phyloP scores from a whole-genome alignment of 2,888 invertebrate species.

The Neoscelio sp. region DNA sequence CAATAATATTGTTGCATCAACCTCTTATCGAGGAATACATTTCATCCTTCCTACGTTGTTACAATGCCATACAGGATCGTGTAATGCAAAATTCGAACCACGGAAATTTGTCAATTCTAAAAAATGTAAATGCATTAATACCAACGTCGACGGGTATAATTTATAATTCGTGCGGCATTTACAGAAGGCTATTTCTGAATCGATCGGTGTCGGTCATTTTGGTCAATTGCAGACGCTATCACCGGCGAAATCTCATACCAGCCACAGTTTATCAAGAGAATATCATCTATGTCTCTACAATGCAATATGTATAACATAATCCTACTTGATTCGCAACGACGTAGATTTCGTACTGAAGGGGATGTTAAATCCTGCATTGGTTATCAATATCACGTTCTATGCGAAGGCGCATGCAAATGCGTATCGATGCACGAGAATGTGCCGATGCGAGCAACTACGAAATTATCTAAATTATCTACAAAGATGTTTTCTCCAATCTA shows the following conservation, averaged over 20 bases:
- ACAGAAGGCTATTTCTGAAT: slow-evolving; percentile 41
- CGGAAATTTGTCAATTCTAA: slow-evolving; percentile 14
- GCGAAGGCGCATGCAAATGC: slow-evolving; percentile 53
- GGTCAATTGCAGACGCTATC: slow-evolving; percentile 41
- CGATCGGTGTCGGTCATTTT: slow-evolving; percentile 40
- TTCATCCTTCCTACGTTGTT: no score
- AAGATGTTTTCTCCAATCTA: slow-evolving; percentile 24
- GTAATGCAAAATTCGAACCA: not conserved
- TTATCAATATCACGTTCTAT: slow-evolving; percentile 61
- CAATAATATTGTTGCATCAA: no score
- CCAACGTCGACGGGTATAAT: slow-evolving; percentile 15
- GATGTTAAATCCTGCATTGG: slow-evolving; percentile 44
- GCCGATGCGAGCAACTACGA: not conserved
- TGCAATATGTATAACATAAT: slow-evolving; percentile 70
- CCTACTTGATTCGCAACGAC: slow-evolving; percentile 66
- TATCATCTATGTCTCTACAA: slow-evolving; percentile 55
- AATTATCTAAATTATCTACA: slow-evolving; percentile 40
- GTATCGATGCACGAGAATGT: slow-evolving; percentile 43
- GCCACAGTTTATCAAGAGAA: slow-evolving; percentile 41
- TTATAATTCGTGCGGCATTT: slow-evolving; percentile 40
- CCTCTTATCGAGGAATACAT: no score
- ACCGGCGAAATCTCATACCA: slow-evolving; percentile 17
- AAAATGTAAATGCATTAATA: slow-evolving; percentile 32
- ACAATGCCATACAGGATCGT: no score
- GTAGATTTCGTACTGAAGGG: slow-evolving; percentile 48